Evolutionary conservation across 2,888 invertebrate species (phyloP).

Genomic region (Erannis defoliaria): DNA sequence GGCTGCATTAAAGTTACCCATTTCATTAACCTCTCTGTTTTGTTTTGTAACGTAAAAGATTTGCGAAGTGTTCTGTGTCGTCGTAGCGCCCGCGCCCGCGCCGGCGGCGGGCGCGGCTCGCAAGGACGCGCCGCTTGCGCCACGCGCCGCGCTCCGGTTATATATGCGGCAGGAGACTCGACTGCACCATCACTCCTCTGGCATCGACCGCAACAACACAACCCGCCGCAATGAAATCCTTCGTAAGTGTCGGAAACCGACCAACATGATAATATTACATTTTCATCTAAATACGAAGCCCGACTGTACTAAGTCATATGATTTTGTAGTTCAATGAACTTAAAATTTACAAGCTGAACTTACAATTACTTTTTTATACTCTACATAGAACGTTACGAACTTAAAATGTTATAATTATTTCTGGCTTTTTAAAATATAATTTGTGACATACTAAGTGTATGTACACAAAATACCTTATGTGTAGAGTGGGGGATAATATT

Average conservation of each 20-base stretch:
- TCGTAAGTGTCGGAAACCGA: slow-evolving; percentile 27
- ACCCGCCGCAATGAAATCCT: slow-evolving; percentile 38
- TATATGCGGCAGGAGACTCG: slow-evolving; percentile 14
- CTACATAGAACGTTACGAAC: too few species aligned
- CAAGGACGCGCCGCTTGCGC: slow-evolving; percentile 4
- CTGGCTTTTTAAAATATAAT: too few species aligned
- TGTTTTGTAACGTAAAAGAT: not conserved
- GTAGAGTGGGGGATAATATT: too few species aligned
- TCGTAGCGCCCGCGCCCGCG: not conserved
- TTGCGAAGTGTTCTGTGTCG: not conserved
- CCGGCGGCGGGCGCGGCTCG: not conserved
- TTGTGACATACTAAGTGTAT: too few species aligned
- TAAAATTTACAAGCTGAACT: too few species aligned
- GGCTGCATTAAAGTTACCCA: not conserved
- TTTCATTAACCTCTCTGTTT: not conserved
- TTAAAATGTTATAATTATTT: too few species aligned
- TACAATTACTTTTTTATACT: too few species aligned
- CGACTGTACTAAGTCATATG: too few species aligned
- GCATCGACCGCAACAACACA: slow-evolving; percentile 11
- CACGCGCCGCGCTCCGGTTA: slow-evolving; percentile 1
- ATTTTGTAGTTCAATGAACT: too few species aligned
- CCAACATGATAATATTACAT: not conserved
- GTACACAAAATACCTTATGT: too few species aligned
- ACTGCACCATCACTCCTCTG: slow-evolving; percentile 27
- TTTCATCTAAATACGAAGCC: too few species aligned